Evolutionary conservation across 2,797 vertebrate genomes (phyloP).

Genomic region (Micromesistius poutassou): DNA sequence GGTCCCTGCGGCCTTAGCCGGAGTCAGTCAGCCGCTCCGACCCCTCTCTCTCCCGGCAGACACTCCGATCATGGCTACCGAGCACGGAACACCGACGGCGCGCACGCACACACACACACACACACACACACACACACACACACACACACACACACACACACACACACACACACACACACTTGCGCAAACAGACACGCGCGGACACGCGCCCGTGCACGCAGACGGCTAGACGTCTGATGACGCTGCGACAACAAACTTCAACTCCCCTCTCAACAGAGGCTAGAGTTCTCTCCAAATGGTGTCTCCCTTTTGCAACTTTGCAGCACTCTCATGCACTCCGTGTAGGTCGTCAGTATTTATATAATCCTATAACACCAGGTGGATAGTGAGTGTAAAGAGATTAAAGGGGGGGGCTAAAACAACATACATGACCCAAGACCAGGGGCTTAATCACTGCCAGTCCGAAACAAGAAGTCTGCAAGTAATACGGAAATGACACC

Average conservation of each 20-base stretch:
- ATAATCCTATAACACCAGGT: not conserved
- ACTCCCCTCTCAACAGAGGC: not conserved
- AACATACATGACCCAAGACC: not conserved
- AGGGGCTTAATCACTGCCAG: not conserved
- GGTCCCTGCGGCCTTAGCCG: not conserved
- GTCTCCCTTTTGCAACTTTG: not conserved
- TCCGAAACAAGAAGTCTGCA: not conserved
- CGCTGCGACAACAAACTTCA: constrained; percentile 48
- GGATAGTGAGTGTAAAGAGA: not conserved
- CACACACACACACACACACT: not conserved
- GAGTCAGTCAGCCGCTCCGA: not conserved
- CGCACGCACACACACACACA: no score
- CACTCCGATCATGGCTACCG: no score
- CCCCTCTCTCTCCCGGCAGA: not conserved
- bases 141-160: not conserved
- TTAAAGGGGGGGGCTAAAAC: not conserved
- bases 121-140: no score
- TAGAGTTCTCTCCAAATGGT: not conserved
- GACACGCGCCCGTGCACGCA: constrained; percentile 14
- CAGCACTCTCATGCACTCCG: not conserved
- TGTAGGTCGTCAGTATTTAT: not conserved
- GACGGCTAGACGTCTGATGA: constrained; percentile 65
- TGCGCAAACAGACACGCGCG: not conserved
- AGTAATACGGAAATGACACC: not conserved
- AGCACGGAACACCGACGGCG: no score